A percentile compares a stretch with the other conserved stretches of the same genome.
Evolutionary conservation across 2,888 invertebrate species (phyloP).

Genomic region (Ichneumoninae sp.): DNA sequence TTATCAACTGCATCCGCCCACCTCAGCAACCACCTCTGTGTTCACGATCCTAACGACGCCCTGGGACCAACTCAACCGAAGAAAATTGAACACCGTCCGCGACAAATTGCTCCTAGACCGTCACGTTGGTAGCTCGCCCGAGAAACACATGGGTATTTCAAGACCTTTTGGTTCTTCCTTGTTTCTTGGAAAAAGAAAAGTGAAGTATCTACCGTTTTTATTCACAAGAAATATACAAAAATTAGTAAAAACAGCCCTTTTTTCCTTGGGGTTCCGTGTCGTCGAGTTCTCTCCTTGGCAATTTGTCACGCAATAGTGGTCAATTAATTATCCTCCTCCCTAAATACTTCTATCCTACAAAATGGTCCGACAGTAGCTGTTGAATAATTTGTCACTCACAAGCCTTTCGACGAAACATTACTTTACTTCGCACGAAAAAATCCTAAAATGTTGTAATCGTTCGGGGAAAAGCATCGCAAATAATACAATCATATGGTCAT

Average conservation of each 20-base stretch:
- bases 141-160: constrained; percentile 33
- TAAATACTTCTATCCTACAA: background rate
- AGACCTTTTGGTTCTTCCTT: constrained; percentile 4
- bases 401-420: background rate
- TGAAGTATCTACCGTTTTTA: background rate
- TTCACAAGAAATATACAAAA: background rate
- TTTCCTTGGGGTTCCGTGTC: too few species aligned
- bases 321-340: background rate
- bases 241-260: background rate
- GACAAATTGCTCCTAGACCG: constrained; percentile 41
- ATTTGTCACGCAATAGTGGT: background rate
- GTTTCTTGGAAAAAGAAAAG: background rate
- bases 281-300: too few species aligned
- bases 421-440: background rate
- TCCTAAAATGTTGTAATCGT: too few species aligned
- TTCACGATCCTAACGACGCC: constrained; percentile 13
- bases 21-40: background rate
- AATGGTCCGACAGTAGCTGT: background rate
- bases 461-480: background rate
- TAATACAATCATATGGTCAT: background rate
- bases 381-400: background rate
- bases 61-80: constrained; percentile 1
- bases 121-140: constrained; percentile 27
- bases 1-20: background rate
- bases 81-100: constrained; percentile 50